Evolutionary conservation across 2,797 vertebrate species (phyloP).

Genomic region (Limnodromus scolopaceus): DNA sequence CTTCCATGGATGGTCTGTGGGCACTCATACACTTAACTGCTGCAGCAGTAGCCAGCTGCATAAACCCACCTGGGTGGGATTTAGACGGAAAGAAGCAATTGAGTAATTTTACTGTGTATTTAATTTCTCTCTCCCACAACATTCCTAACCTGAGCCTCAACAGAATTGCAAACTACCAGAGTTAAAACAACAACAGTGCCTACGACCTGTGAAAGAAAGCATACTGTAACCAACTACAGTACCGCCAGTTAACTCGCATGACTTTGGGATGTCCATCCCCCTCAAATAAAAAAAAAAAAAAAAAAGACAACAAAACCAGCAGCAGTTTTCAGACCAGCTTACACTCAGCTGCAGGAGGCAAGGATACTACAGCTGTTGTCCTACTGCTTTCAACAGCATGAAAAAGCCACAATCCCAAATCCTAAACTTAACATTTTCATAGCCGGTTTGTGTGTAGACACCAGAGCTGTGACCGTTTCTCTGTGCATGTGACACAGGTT

Average conservation of each 20-base stretch:
- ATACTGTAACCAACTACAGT: accelerated
- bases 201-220: background rate
- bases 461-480: background rate
- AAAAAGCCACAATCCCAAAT: background rate
- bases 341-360: background rate
- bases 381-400: background rate
- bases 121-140: background rate
- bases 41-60: background rate
- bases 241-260: background rate
- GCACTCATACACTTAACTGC: background rate
- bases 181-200: background rate
- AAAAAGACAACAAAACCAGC: too few species aligned
- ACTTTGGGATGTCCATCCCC: background rate
- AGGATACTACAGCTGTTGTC: background rate
- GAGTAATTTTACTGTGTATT: background rate
- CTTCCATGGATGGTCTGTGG: background rate
- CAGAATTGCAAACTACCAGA: background rate
- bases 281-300: background rate
- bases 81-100: background rate
- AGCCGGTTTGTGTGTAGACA: background rate
- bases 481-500: accelerated
- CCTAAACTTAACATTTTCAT: background rate
- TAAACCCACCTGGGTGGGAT: background rate
- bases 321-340: background rate
- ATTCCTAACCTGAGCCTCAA: background rate